Percentiles rank a stretch among this genome's conserved stretches.
phyloP scores from a whole-genome alignment of 2,113 vertebrate genomes.

The Thunnus thynnus region DNA sequence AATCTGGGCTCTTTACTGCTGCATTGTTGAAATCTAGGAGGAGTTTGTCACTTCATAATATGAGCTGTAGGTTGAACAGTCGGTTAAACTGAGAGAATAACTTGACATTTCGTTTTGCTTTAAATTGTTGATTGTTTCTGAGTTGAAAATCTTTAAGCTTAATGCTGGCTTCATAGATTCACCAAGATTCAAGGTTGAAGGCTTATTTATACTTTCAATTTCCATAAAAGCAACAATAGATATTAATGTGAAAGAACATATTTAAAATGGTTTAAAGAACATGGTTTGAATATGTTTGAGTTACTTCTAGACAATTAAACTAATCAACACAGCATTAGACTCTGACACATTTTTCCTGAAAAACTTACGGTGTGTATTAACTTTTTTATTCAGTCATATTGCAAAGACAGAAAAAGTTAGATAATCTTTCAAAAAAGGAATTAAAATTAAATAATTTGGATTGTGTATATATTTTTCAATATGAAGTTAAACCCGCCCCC shows the following conservation, averaged over 20 bases:
- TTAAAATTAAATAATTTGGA: conserved; percentile 34
- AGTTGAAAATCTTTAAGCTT: neutral
- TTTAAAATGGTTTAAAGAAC: neutral
- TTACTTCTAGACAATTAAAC: neutral
- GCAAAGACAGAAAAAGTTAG: neutral
- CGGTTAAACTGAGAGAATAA: neutral
- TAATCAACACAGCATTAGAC: neutral
- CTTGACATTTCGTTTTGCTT: conserved; percentile 8
- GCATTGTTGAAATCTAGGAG: neutral
- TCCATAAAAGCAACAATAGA: neutral
- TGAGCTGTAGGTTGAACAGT: conserved; percentile 23
- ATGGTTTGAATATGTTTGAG: neutral
- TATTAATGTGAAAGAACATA: conserved; percentile 3
- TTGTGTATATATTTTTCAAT: conserved; percentile 26
- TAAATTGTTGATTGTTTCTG: neutral
- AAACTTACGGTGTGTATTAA: neutral
- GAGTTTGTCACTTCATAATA: conserved; percentile 33
- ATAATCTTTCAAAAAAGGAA: conserved; percentile 16
- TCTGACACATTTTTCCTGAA: neutral
- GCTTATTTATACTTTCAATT: neutral
- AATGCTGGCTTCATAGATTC: neutral
- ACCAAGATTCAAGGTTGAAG: conserved; percentile 7
- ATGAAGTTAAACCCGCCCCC: conserved; percentile 36
- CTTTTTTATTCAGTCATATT: neutral
- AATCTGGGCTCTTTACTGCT: conserved; percentile 31